Conservation (phyloP, 2,797 vertebrate genomes). For the Malurus leucopterus region DNA sequence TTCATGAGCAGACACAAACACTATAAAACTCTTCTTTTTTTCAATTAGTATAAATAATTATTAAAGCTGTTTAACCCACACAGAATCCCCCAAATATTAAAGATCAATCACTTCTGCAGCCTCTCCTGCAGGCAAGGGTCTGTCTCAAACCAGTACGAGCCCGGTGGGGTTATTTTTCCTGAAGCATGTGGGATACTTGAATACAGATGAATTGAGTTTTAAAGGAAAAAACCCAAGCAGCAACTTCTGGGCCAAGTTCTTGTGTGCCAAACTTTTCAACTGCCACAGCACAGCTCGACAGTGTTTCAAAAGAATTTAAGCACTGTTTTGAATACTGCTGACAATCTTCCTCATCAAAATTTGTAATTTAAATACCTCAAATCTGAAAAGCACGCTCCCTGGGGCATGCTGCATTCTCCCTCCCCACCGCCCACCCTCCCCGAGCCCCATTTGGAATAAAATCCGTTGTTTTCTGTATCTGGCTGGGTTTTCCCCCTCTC, state of each 20-base stretch:
- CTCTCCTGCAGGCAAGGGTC: not conserved
- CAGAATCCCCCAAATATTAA: not conserved
- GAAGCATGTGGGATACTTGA: conserved; percentile 25
- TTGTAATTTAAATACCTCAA: conserved; percentile 71
- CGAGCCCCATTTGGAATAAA: not conserved
- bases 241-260: conserved; percentile 53
- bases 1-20: not conserved
- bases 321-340: conserved; percentile 61
- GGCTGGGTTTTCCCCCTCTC: not conserved
- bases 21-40: not conserved
- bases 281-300: conserved; percentile 31
- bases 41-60: not conserved
- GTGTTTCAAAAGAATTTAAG: conserved; percentile 58
- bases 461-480: accelerated
- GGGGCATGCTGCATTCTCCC: conserved; percentile 42
- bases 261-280: conserved; percentile 30
- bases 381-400: conserved; percentile 56
- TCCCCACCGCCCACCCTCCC: conserved; percentile 2
- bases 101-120: not conserved
- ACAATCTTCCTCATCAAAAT: conserved; percentile 60
- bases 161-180: not conserved
- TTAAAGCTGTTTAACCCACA: not conserved
- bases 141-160: not conserved
- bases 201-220: conserved; percentile 56
- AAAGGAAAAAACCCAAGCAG: conserved; percentile 32